phyloP scores from a whole-genome alignment of 2,113 vertebrate genomes.

The Osmerus eperlanus region DNA sequence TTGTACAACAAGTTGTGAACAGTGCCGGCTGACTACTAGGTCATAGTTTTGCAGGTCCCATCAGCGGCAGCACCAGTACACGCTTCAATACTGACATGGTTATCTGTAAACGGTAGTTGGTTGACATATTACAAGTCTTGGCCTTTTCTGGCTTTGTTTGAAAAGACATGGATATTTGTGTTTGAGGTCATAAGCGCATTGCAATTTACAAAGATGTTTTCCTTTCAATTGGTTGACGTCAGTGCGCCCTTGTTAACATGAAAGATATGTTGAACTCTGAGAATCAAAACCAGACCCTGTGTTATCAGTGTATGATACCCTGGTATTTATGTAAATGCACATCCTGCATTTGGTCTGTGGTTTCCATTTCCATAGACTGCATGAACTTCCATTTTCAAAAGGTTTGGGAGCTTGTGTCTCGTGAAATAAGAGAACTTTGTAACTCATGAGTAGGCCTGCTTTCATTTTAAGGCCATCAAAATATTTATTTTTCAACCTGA shows the following conservation, averaged over 20 bases:
- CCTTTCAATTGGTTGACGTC: no score
- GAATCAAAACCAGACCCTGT: constrained; percentile 41
- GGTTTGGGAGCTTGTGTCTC: constrained; percentile 24
- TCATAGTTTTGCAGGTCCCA: no score
- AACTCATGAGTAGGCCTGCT: constrained; percentile 19
- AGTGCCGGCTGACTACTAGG: no score
- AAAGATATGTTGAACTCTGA: background rate
- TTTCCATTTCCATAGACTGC: background rate
- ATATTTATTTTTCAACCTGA: constrained; percentile 47
- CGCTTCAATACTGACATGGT: no score
- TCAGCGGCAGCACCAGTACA: no score
- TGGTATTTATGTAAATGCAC: constrained; percentile 3
- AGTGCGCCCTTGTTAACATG: constrained; percentile 19
- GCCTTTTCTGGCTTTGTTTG: no score
- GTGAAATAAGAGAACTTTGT: constrained; percentile 52
- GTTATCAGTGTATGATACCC: background rate
- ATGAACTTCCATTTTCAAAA: constrained; percentile 20
- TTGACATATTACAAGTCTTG: no score
- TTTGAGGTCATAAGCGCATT: no score
- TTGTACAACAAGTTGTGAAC: no score
- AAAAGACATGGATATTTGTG: no score
- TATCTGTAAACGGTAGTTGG: no score
- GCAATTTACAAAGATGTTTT: no score
- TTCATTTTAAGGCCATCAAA: constrained; percentile 31
- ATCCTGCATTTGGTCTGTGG: constrained; percentile 16